Conservation (phyloP, 2,113 vertebrate genomes). For the Calyptommatus sinebrachiatus region DNA sequence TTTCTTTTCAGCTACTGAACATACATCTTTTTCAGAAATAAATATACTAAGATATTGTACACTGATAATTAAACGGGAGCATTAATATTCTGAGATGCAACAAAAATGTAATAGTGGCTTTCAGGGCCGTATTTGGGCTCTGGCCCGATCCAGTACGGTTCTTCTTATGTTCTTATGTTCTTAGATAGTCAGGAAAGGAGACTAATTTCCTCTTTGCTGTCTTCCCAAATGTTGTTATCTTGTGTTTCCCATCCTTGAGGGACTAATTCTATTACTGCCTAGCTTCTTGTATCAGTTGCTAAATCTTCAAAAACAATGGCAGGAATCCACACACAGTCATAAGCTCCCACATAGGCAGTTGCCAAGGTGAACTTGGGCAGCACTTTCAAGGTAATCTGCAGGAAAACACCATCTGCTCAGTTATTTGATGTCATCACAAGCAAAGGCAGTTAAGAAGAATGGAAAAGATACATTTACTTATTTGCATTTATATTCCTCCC, state of each 20-base stretch:
- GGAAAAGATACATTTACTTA: too few species aligned
- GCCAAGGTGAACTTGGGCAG: neutral
- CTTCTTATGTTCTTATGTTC: too few species aligned
- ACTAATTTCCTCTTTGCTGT: rapidly evolving
- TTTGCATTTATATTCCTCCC: too few species aligned
- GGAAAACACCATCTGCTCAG: neutral
- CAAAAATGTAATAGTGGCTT: neutral
- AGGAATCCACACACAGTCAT: neutral
- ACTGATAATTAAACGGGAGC: neutral
- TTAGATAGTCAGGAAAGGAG: neutral
- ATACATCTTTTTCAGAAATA: neutral
- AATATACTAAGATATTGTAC: neutral
- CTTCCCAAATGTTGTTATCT: neutral
- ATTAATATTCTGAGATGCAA: neutral
- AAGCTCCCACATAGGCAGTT: too few species aligned
- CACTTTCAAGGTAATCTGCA: neutral
- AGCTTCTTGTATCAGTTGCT: neutral
- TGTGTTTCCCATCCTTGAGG: neutral
- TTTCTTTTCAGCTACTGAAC: neutral
- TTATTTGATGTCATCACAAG: neutral
- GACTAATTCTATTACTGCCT: neutral
- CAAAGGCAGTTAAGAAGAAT: too few species aligned
- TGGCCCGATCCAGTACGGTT: too few species aligned
- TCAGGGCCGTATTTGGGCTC: neutral
- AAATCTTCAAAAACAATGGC: neutral